A percentile compares a stretch with the other conserved stretches of the same genome.
These are phyloP conservation scores for Melanaphis sacchari DNA, from an alignment of 1,140 invertebrate species.

Conservation along the genomic window DNA sequence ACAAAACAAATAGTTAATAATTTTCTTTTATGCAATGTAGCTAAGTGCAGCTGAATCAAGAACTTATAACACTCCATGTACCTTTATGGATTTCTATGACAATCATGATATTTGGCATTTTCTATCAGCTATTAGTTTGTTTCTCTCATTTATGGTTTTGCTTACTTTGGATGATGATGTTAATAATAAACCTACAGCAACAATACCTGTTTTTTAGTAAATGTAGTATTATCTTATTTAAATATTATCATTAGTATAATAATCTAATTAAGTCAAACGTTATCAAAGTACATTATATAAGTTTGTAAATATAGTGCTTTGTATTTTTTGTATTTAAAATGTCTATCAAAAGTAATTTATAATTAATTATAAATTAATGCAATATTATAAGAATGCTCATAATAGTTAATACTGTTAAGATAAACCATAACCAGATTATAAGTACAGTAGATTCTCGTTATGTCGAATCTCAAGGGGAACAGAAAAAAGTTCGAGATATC, in stretches of 20 bases:
- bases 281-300: background rate
- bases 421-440: background rate
- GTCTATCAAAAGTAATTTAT: background rate
- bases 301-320: background rate
- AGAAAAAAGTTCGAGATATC: too few species aligned
- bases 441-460: too few species aligned
- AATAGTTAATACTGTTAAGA: background rate
- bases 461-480: too few species aligned
- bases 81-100: slow-evolving; percentile 82
- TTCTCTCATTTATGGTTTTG: slow-evolving; percentile 86
- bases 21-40: slow-evolving; percentile 64
- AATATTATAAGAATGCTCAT: background rate
- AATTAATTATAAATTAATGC: background rate
- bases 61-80: slow-evolving; percentile 77
- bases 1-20: background rate
- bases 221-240: background rate
- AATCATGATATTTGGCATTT: slow-evolving; percentile 91
- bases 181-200: slow-evolving; percentile 69
- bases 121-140: slow-evolving; percentile 83
- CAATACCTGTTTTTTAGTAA: slow-evolving; percentile 80
- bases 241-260: background rate
- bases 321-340: background rate
- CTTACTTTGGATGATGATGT: slow-evolving; percentile 83
- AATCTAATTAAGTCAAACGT: background rate
- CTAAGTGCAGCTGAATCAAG: slow-evolving; percentile 81